These are phyloP conservation scores for Beris chalybata DNA, from an alignment of 2,888 invertebrate genomes.

Conservation along the genomic window DNA sequence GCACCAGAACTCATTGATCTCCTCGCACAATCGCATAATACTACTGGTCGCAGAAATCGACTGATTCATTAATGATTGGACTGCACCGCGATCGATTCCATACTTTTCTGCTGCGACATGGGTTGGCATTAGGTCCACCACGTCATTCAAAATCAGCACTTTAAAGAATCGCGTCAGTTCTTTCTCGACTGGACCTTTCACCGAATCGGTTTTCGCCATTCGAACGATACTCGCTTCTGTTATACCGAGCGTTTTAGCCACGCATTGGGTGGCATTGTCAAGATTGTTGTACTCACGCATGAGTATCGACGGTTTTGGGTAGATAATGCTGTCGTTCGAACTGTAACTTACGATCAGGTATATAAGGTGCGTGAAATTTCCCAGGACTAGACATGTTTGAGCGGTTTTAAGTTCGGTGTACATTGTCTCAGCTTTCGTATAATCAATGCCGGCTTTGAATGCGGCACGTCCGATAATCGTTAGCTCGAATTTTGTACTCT, in stretches of 20 bases:
- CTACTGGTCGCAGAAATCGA: conserved; percentile 74
- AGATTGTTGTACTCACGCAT: conserved; percentile 64
- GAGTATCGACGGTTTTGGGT: conserved; percentile 51
- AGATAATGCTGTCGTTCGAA: conserved; percentile 68
- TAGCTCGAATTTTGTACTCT: conserved; percentile 60
- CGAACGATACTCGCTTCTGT: conserved; percentile 72
- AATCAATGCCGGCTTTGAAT: conserved; percentile 83
- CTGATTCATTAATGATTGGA: conserved; percentile 75
- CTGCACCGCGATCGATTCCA: conserved; percentile 72
- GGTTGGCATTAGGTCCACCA: conserved; percentile 70
- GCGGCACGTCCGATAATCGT: conserved; percentile 77
- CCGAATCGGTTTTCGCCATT: conserved; percentile 68
- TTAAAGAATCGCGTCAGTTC: conserved; percentile 76
- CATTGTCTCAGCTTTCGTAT: conserved; percentile 70
- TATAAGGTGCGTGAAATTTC: conserved; percentile 81
- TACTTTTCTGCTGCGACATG: conserved; percentile 72
- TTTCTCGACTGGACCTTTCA: conserved; percentile 58
- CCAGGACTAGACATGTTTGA: conserved; percentile 73
- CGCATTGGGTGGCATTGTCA: conserved; percentile 65
- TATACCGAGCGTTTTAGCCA: conserved; percentile 75
- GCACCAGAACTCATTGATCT: conserved; percentile 79
- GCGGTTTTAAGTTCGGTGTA: conserved; percentile 74
- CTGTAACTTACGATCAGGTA: conserved; percentile 67
- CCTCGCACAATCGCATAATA: conserved; percentile 78
- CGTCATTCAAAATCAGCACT: conserved; percentile 80